These are phyloP conservation scores for Azemiops feae DNA, from an alignment of 2,113 vertebrate species.

Conservation along the genomic window DNA sequence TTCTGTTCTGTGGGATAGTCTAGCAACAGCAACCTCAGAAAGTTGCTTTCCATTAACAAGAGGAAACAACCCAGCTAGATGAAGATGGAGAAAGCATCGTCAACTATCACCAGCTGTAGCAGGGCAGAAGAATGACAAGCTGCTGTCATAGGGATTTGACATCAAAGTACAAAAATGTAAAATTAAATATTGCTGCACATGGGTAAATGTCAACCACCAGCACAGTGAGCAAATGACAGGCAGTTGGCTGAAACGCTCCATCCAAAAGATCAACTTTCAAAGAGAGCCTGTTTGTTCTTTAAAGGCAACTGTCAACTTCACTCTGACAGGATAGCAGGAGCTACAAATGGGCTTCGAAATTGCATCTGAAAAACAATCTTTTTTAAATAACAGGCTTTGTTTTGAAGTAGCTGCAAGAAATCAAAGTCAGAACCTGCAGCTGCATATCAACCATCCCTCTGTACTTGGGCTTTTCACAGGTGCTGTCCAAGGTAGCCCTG, in stretches of 20 bases:
- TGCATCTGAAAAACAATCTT: slow-evolving; percentile 20
- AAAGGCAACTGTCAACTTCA: slow-evolving; percentile 51
- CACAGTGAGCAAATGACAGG: slow-evolving; percentile 32
- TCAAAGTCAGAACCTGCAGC: background rate
- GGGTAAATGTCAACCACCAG: slow-evolving; percentile 63
- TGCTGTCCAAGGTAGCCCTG: background rate
- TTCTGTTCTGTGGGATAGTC: background rate
- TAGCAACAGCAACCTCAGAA: background rate
- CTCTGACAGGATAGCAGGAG: slow-evolving; percentile 41
- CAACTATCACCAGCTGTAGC: slow-evolving; percentile 30
- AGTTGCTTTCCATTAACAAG: background rate
- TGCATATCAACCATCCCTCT: background rate
- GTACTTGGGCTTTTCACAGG: background rate
- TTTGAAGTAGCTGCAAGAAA: slow-evolving; percentile 15
- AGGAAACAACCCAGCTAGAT: slow-evolving; percentile 27
- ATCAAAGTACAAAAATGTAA: slow-evolving; percentile 59
- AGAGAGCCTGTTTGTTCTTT: slow-evolving; percentile 47
- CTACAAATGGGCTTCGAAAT: slow-evolving; percentile 44
- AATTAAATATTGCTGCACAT: slow-evolving; percentile 54
- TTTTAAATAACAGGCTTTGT: slow-evolving; percentile 25
- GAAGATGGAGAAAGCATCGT: slow-evolving; percentile 29
- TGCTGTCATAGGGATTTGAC: slow-evolving; percentile 16
- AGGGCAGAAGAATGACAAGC: slow-evolving; percentile 36
- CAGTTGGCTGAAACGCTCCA: slow-evolving; percentile 34
- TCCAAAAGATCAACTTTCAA: slow-evolving; percentile 47